Percentiles rank a stretch among this genome's conserved stretches.
phyloP scores from a whole-genome alignment of 2,113 vertebrate genomes.

The Melanocharis versteri region DNA sequence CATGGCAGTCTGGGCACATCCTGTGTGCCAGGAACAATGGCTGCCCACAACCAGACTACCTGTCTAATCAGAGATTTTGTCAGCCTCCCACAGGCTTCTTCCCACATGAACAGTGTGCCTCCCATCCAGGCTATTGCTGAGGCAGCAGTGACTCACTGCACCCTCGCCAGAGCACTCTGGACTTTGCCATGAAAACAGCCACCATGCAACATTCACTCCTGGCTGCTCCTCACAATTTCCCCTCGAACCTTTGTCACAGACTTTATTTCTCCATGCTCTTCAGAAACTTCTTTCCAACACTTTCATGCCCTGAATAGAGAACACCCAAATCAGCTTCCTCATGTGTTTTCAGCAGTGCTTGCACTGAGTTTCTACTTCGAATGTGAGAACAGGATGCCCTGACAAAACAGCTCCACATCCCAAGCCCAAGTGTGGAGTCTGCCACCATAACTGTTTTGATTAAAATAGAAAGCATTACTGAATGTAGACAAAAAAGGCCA shows the following conservation, averaged over 20 bases:
- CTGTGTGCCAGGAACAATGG: fast-evolving
- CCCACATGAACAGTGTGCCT: fast-evolving
- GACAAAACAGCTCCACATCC: background rate
- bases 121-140: background rate
- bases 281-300: background rate
- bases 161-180: background rate
- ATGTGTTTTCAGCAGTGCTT: conserved; percentile 12
- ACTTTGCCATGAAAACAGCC: background rate
- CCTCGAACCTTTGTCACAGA: background rate
- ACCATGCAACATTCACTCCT: background rate
- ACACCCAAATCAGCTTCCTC: background rate
- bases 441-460: conserved; percentile 17
- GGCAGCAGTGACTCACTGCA: background rate
- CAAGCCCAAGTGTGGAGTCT: conserved; percentile 19
- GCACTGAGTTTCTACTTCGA: background rate
- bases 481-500: background rate
- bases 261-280: background rate
- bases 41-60: background rate
- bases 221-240: background rate
- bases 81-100: background rate
- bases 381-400: conserved; percentile 35
- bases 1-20: background rate
- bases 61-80: background rate
- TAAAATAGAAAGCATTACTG: conserved; percentile 30
- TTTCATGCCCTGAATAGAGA: conserved; percentile 24